These are phyloP conservation scores for Drosophila funebris DNA, from an alignment of 1,140 invertebrate genomes.

Conservation along the genomic window DNA sequence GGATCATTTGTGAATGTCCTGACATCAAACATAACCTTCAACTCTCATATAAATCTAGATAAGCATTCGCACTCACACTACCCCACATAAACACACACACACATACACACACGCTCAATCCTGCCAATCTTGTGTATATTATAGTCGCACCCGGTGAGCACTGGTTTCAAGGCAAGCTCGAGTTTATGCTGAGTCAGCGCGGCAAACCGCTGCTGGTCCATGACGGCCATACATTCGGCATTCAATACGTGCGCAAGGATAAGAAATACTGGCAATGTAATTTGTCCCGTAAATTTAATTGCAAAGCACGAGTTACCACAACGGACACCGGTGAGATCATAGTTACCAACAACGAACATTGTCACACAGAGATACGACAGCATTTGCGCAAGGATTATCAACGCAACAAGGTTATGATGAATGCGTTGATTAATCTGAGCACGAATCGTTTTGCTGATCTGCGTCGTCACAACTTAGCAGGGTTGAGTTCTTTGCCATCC, in stretches of 20 bases:
- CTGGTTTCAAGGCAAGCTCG: constrained; percentile 83
- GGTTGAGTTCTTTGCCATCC: constrained; percentile 30
- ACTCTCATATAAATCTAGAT: constrained; percentile 4
- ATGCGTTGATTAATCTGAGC: constrained; percentile 75
- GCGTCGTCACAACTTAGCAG: constrained; percentile 55
- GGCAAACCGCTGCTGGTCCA: constrained; percentile 83
- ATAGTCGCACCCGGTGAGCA: constrained; percentile 83
- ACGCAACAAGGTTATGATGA: constrained; percentile 83
- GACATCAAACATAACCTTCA: constrained; percentile 53
- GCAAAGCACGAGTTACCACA: constrained; percentile 83
- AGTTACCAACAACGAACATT: constrained; percentile 83
- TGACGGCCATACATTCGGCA: constrained; percentile 83
- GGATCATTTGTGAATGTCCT: constrained; percentile 76
- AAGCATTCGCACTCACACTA: constrained; percentile 1
- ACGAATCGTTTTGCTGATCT: constrained; percentile 53
- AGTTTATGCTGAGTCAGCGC: constrained; percentile 83
- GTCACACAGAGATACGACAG: constrained; percentile 83
- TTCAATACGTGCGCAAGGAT: constrained; percentile 83
- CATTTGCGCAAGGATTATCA: constrained; percentile 83
- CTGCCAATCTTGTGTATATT: constrained; percentile 72
- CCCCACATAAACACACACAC: constrained; percentile 6
- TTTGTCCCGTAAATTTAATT: constrained; percentile 83
- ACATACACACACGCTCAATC: constrained; percentile 34
- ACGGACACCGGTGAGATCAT: constrained; percentile 83
- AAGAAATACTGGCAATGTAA: constrained; percentile 84